Evolutionary conservation across 2,113 vertebrate species (phyloP).

Genomic region (Ciconia stormi): DNA sequence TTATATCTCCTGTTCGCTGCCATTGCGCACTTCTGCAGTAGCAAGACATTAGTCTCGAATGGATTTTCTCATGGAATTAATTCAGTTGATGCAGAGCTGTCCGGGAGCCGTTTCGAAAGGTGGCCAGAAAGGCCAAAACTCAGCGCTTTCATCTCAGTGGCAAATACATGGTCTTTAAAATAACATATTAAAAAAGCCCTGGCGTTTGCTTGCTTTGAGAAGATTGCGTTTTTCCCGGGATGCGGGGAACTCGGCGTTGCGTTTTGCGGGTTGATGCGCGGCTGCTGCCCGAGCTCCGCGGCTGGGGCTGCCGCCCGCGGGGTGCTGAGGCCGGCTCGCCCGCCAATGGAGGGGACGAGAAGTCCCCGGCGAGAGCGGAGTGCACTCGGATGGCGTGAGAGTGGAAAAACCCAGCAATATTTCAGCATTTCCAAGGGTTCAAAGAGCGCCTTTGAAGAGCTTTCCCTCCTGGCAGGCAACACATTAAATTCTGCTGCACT

Average conservation of each 20-base stretch:
- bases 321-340: neutral
- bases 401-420: conserved; percentile 42
- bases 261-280: rapidly evolving
- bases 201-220: neutral
- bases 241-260: neutral
- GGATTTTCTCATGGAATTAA: conserved; percentile 22
- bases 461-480: conserved; percentile 57
- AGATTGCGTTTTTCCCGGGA: neutral
- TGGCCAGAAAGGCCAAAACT: conserved; percentile 26
- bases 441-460: conserved; percentile 63
- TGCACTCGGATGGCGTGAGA: rapidly evolving
- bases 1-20: conserved; percentile 22
- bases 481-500: conserved; percentile 39
- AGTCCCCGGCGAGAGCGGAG: neutral
- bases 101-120: neutral
- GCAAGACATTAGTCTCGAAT: neutral
- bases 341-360: rapidly evolving
- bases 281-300: neutral
- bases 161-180: conserved; percentile 21
- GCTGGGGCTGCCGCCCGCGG: neutral
- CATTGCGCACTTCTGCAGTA: neutral
- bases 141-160: conserved; percentile 34
- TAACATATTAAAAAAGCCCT: neutral
- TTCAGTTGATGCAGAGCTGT: conserved; percentile 26
- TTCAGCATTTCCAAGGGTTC: conserved; percentile 41